phyloP scores from a whole-genome alignment of 2,888 invertebrate genomes.

The Tipula lateralis region DNA sequence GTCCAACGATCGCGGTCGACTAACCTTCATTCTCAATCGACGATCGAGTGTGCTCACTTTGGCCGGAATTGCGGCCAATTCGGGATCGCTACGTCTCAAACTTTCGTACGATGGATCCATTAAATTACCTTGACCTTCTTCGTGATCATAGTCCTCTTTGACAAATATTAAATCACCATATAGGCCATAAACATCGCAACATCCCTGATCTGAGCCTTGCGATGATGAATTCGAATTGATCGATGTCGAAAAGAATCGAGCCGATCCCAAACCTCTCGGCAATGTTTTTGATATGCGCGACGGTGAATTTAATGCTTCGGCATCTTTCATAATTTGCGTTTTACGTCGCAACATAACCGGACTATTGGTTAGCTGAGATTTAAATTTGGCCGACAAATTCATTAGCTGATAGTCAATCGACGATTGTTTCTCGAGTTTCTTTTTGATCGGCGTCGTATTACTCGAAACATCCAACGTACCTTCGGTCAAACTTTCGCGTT shows the following conservation, averaged over 20 bases:
- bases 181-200: constrained; percentile 82
- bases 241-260: constrained; percentile 43
- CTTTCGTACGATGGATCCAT: constrained; percentile 63
- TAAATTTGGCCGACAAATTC: constrained; percentile 54
- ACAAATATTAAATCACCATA: constrained; percentile 87
- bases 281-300: constrained; percentile 72
- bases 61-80: constrained; percentile 75
- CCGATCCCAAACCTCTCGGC: constrained; percentile 60
- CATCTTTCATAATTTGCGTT: constrained; percentile 49
- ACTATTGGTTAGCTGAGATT: constrained; percentile 58
- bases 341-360: constrained; percentile 59
- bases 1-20: constrained; percentile 74
- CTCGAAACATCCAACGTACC: constrained; percentile 37
- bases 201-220: constrained; percentile 58
- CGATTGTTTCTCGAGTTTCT: constrained; percentile 55
- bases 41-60: constrained; percentile 78
- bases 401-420: constrained; percentile 55
- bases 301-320: constrained; percentile 45
- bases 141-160: constrained; percentile 65
- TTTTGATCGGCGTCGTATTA: constrained; percentile 34
- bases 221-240: constrained; percentile 55
- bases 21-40: constrained; percentile 74
- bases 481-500: neutral
- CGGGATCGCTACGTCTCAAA: constrained; percentile 75
- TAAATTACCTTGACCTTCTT: constrained; percentile 63